phyloP scores from a whole-genome alignment of 2,797 vertebrate genomes.

The Heterohyrax brucei region DNA sequence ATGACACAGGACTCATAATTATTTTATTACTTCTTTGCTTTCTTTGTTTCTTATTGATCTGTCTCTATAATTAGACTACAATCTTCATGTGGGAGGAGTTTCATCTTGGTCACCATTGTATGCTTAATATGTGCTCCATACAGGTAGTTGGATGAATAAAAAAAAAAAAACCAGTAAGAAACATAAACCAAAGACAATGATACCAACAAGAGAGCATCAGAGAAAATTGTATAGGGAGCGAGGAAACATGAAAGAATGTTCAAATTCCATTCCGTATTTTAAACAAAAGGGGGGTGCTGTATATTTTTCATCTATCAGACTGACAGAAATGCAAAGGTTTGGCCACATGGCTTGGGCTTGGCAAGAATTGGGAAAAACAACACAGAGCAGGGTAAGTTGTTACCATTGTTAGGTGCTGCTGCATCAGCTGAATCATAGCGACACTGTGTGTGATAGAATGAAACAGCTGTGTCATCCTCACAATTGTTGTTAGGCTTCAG shows the following conservation, averaged over 20 bases:
- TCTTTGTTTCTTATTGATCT: neutral
- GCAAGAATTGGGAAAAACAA: neutral
- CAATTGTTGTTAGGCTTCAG: no score
- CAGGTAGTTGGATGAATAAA: neutral
- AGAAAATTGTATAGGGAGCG: neutral
- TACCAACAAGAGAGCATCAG: neutral
- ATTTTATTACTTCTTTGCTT: neutral
- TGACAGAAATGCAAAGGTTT: conserved; percentile 1
- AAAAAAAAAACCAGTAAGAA: neutral
- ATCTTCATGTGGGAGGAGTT: neutral
- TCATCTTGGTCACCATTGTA: neutral
- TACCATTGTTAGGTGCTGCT: no score
- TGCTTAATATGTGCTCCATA: neutral
- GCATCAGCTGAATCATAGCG: no score
- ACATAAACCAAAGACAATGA: neutral
- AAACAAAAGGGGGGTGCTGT: neutral
- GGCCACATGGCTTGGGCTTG: neutral
- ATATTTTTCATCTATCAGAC: neutral
- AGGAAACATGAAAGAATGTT: neutral
- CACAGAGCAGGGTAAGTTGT: no score
- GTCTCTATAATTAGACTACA: neutral
- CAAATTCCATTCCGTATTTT: neutral
- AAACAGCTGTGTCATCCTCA: no score
- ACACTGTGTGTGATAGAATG: no score
- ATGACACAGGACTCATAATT: neutral